Evolutionary conservation across 2,888 invertebrate species (phyloP).

Genomic region (Hedychridium roseum): DNA sequence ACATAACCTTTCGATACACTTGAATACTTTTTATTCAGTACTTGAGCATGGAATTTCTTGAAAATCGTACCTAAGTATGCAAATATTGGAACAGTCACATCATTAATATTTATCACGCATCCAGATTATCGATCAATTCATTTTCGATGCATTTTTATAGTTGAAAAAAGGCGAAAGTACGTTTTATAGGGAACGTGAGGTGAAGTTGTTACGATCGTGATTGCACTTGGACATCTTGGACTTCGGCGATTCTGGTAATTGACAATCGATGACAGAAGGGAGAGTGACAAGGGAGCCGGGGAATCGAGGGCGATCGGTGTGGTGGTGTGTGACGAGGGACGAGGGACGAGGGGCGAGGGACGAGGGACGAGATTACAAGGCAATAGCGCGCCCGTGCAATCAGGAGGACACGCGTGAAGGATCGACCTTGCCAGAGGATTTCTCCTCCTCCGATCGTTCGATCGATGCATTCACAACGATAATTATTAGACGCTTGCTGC

Average conservation of each 20-base stretch:
- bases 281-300: conserved; percentile 27
- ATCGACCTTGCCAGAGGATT: conserved; percentile 39
- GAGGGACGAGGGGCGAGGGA: conserved; percentile 12
- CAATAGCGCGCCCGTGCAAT: conserved; percentile 51
- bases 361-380: conserved; percentile 50
- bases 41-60: no score
- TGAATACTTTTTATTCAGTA: no score
- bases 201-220: no score
- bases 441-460: conserved; percentile 43
- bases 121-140: no score
- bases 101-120: no score
- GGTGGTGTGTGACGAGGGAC: conserved; percentile 15
- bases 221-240: no score
- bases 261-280: conserved; percentile 42
- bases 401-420: conserved; percentile 46
- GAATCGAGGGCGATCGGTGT: conserved; percentile 14
- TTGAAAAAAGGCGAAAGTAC: no score
- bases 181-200: no score
- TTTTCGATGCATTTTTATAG: no score
- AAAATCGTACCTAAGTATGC: no score
- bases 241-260: background rate
- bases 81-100: no score
- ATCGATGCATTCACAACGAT: conserved; percentile 44
- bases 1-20: no score
- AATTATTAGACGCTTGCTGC: conserved; percentile 52